Evolutionary conservation across 35 echinoderm and acorn worm species (phyloP), one percentile per base, ranked within the genome.

Genomic region (Lytechinus variegatus): DNA sequence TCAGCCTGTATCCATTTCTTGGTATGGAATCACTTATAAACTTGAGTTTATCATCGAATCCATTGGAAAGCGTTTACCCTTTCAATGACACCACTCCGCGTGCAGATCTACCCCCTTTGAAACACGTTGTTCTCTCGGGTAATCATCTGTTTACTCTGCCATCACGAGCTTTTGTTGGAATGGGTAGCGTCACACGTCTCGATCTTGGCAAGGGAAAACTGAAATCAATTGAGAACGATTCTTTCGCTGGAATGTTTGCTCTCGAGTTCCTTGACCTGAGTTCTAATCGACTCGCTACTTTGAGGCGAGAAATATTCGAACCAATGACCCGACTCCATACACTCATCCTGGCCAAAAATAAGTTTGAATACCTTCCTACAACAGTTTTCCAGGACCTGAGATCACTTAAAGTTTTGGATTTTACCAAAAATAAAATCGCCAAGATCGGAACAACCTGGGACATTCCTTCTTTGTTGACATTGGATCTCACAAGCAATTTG

Each of bases 191-290:
- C 4, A 54, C 4, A 52, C 13, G 4, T 10, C 52, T 90, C 14
- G 7, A 52, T 54, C 52, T 90, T 44, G 0, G 0, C 21, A 52
- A 12, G 14, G 28, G 88, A 52, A 44, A 90, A 28, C 52, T 44
- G 9, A 90, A 90, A 90, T 90, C 28, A 4, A 44, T 90, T 13
- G 88, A 90, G 10, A 90, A 90, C 52, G 88, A 90, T 90, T 29
- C 52, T 33, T 90, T 90, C 52, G 27, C 52, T 4, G 88, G 88
- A 1, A 52, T 90, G 88, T 12, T 9, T 29, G 28, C 88, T 28
- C 52, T 90, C 33, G 29, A 90, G 88, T 13, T 54, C 27, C 52
- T 90, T 52, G 88, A 90, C 52, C 16, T 90, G 27, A 0, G 29
- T 90, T 54, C 29, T 12, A 90, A 90, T 90, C 28, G 28, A 54